Evolutionary conservation across 2,888 invertebrate genomes (phyloP).

Genomic region (Sycophila texana): DNA sequence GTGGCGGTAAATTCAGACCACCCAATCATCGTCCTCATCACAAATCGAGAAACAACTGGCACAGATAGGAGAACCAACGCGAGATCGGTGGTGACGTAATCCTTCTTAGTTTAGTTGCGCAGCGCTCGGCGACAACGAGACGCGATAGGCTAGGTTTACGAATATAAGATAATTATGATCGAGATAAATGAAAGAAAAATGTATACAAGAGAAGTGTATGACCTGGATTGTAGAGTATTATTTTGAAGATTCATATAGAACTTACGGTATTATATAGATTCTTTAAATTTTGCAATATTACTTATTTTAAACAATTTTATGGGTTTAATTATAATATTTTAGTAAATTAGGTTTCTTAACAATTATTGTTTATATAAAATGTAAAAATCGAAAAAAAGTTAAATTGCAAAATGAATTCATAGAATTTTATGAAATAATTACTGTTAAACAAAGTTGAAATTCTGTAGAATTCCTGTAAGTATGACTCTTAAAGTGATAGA

Average conservation of each 20-base stretch:
- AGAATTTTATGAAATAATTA: neutral
- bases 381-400: conserved; percentile 18
- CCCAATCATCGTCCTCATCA: conserved; percentile 62
- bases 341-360: conserved; percentile 18
- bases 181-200: neutral
- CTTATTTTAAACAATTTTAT: conserved; percentile 15
- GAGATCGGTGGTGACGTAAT: conserved; percentile 47
- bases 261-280: neutral
- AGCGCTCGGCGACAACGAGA: conserved; percentile 27
- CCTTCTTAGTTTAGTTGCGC: conserved; percentile 48
- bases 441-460: neutral
- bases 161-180: conserved; percentile 33
- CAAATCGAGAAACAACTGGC: conserved; percentile 56
- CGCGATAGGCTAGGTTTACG: conserved; percentile 48
- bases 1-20: conserved; percentile 62
- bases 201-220: neutral
- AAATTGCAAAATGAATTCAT: neutral
- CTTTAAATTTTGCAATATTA: conserved; percentile 18
- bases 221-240: conserved; percentile 14
- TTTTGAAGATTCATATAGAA: conserved; percentile 28
- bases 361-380: conserved; percentile 4
- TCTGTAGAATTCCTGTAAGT: conserved; percentile 4
- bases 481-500: neutral
- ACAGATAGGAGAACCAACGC: conserved; percentile 51
- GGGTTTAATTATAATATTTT: conserved; percentile 8